Conservation (phyloP, 2,113 vertebrate genomes). For the Cepphus grylle region DNA sequence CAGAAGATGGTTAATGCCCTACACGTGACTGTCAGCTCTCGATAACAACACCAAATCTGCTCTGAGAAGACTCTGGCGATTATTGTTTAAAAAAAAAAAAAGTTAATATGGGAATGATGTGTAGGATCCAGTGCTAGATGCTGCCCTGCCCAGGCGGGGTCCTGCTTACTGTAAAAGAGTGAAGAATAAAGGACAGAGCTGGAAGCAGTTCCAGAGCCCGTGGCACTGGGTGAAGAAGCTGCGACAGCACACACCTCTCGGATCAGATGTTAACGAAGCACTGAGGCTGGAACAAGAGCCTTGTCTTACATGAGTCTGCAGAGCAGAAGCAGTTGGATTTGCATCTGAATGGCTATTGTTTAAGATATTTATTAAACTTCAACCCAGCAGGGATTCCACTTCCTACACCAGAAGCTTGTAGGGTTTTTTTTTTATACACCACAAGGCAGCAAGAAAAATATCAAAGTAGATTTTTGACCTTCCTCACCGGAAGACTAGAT, state of each 20-base stretch:
- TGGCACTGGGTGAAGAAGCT: background rate
- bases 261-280: background rate
- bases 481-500: background rate
- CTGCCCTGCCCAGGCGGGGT: background rate
- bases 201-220: background rate
- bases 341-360: background rate
- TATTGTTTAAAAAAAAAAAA: background rate
- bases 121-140: background rate
- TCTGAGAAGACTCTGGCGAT: background rate
- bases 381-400: background rate
- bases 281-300: background rate
- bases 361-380: background rate
- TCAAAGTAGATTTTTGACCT: background rate
- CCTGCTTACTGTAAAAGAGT: background rate
- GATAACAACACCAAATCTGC: background rate
- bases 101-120: accelerated
- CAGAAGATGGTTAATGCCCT: background rate
- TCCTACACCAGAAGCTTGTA: background rate
- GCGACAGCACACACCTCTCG: background rate
- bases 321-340: background rate
- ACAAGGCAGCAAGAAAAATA: background rate
- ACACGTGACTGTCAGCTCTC: background rate
- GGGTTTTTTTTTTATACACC: background rate
- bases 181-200: background rate
- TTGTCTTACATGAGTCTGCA: background rate